A percentile compares a stretch with the other conserved stretches of the same genome.
phyloP scores from a whole-genome alignment of 2,888 invertebrate species.

The Chydorus sphaericus region DNA sequence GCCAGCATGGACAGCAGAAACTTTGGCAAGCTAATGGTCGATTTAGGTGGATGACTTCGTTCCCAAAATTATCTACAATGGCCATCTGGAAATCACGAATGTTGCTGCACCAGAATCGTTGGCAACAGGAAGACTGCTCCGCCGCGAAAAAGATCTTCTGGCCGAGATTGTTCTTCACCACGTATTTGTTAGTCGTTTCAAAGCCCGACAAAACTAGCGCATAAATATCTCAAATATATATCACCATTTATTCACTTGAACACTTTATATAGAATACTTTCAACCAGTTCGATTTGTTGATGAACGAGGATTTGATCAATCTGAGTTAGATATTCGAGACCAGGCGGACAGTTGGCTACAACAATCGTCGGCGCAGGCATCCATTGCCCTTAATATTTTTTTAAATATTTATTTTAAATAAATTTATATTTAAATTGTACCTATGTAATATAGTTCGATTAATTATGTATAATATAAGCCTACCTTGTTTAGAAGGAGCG shows the following conservation, averaged over 20 bases:
- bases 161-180: conserved; percentile 59
- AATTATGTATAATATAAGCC: too few relatives aligned
- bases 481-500: too few relatives aligned
- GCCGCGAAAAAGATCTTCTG: conserved; percentile 65
- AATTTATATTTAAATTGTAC: too few relatives aligned
- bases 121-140: conserved; percentile 73
- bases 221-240: too few relatives aligned
- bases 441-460: too few relatives aligned
- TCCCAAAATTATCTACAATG: conserved; percentile 62
- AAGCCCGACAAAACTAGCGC: conserved; percentile 58
- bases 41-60: conserved; percentile 71
- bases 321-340: conserved; percentile 78
- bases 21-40: conserved; percentile 66
- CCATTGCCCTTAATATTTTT: conserved; percentile 83
- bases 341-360: conserved; percentile 56
- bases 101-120: conserved; percentile 68
- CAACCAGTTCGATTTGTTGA: conserved; percentile 23
- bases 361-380: conserved; percentile 63
- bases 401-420: too few relatives aligned
- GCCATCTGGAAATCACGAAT: conserved; percentile 73
- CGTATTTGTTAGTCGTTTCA: conserved; percentile 80
- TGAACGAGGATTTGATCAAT: conserved; percentile 55
- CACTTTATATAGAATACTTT: conserved; percentile 24
- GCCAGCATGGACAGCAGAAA: conserved; percentile 76
- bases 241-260: too few relatives aligned